Evolutionary conservation across 2,113 vertebrate genomes (phyloP).

Genomic region (Anser cygnoides): DNA sequence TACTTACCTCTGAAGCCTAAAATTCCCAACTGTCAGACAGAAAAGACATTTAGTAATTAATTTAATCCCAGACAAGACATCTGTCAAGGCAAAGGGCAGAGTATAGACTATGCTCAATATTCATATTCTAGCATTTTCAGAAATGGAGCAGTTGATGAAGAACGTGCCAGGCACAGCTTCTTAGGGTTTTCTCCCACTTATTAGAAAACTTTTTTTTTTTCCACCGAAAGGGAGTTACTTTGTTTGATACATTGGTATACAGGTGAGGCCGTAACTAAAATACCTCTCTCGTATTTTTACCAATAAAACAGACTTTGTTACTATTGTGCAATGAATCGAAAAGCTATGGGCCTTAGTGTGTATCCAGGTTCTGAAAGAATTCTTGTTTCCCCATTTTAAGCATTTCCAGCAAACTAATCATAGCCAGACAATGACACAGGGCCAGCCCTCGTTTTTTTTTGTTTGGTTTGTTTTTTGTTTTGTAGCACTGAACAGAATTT

Average conservation of each 20-base stretch:
- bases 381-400: neutral
- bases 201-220: neutral
- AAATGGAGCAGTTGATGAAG: neutral
- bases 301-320: neutral
- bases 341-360: neutral
- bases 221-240: neutral
- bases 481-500: neutral
- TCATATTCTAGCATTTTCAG: neutral
- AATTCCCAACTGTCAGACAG: conserved; percentile 45
- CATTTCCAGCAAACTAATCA: neutral
- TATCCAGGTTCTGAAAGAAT: neutral
- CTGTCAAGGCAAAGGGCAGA: conserved; percentile 18
- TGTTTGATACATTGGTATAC: neutral
- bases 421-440: neutral
- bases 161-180: neutral
- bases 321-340: neutral
- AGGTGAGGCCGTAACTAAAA: neutral
- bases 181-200: neutral
- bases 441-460: no score
- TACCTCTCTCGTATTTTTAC: neutral
- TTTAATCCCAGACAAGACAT: conserved; percentile 52
- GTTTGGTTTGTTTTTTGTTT: neutral
- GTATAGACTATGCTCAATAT: neutral
- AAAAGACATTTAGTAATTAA: conserved; percentile 67
- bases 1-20: conserved; percentile 56